phyloP scores from a whole-genome alignment of 1,140 invertebrate genomes.

The Littorina saxatilis region DNA sequence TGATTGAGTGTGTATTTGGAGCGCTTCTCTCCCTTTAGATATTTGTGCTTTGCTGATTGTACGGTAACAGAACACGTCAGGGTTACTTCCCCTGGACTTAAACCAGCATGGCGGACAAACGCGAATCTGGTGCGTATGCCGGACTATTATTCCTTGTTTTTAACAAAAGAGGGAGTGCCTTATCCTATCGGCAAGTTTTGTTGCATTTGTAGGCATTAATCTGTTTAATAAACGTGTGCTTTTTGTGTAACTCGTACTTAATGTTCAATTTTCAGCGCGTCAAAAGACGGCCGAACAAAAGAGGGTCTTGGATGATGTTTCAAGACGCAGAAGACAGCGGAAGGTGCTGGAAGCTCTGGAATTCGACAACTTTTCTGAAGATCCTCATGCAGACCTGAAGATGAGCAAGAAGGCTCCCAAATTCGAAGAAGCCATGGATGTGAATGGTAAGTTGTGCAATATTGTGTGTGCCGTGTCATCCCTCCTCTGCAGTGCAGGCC shows the following conservation, averaged over 20 bases:
- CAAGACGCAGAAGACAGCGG: constrained; percentile 87
- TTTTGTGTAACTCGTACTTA: no score
- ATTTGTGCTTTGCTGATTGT: no score
- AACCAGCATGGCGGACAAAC: constrained; percentile 21
- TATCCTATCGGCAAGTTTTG: no score
- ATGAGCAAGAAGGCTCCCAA: constrained; percentile 94
- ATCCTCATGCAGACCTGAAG: constrained; percentile 96
- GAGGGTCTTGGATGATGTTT: constrained; percentile 91
- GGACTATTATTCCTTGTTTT: not conserved
- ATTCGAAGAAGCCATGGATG: constrained; percentile 90
- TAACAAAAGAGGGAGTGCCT: not conserved
- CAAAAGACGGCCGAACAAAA: constrained; percentile 74
- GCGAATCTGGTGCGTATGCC: not conserved
- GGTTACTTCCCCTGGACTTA: not conserved
- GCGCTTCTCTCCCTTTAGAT: no score
- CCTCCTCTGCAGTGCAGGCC: no score
- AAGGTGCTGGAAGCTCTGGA: constrained; percentile 97
- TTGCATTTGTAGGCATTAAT: no score
- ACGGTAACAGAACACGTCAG: not conserved
- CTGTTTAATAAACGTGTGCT: no score
- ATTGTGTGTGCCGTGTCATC: no score
- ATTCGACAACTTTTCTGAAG: constrained; percentile 98
- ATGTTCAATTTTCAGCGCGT: constrained; percentile 52
- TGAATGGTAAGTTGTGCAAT: constrained; percentile 44
- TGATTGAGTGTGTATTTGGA: no score